These are phyloP conservation scores for Acrocyrtus sp. DNA, from an alignment of 2,888 invertebrate species.

Conservation along the genomic window DNA sequence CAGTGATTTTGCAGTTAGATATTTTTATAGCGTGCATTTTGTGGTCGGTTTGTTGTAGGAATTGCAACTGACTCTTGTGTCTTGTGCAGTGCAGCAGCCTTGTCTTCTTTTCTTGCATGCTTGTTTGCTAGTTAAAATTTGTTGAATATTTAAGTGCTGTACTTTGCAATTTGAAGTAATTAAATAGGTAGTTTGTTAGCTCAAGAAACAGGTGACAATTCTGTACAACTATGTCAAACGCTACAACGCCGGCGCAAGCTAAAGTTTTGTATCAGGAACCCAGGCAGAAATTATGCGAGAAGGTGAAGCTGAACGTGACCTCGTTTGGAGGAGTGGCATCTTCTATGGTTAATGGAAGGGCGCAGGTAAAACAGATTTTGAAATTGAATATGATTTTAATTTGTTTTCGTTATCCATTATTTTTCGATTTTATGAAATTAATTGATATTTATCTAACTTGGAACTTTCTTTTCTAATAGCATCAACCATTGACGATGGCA, in stretches of 20 bases:
- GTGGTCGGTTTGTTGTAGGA: no score
- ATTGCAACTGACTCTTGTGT: no score
- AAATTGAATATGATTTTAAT: not conserved
- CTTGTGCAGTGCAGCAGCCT: no score
- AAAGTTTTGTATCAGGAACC: slow-evolving; percentile 60
- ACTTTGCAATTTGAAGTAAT: no score
- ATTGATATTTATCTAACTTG: not conserved
- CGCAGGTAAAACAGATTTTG: slow-evolving; percentile 39
- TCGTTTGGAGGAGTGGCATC: slow-evolving; percentile 56
- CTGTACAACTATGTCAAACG: slow-evolving; percentile 51
- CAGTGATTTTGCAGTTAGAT: no score
- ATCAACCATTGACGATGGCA: slow-evolving; percentile 46
- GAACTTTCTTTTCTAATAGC: slow-evolving; percentile 28
- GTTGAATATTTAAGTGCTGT: no score
- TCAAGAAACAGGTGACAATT: no score
- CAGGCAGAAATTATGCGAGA: slow-evolving; percentile 58
- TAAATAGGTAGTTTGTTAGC: no score
- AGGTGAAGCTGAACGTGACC: slow-evolving; percentile 54
- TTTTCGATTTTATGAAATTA: not conserved
- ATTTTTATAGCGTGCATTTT: no score
- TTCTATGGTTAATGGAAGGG: slow-evolving; percentile 50
- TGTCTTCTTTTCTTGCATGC: no score
- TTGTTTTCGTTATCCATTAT: not conserved
- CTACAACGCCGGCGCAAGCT: slow-evolving; percentile 52
- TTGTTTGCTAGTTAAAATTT: no score